Evolutionary conservation across 2,797 vertebrate species (phyloP), one percentile per base, ranked within the genome.

Genomic region (Columba guinea): DNA sequence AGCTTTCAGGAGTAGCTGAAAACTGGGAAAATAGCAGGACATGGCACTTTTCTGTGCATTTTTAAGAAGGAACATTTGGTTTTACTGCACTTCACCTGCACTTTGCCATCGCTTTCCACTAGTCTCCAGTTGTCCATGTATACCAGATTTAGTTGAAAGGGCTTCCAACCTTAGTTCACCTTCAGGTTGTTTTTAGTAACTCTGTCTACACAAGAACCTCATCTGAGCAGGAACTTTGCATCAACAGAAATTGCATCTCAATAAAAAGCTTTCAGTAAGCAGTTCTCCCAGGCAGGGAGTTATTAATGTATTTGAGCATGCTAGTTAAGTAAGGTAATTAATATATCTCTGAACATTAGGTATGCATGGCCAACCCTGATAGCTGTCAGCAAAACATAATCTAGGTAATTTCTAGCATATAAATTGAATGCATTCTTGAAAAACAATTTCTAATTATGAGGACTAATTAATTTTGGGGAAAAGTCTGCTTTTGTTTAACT

Each of bases 321-420:
- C 69, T 95, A 89, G 27, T 93, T 96, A 96, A 94, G 48, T 87
- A 90, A 89, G 65, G 73, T 95, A 97, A 97, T 97, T 97, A 97
- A 97, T 95, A 93, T 90, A 95, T 96, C 94, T 96, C 76, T 96
- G 77, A 95, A 69, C 68, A 96, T 96, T 97, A 97, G 93, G 65
- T 97, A 95, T 96, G 94, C 89, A 81, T 93, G 87, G 68, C 86
- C 91, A 87, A 91, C 51, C 73, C 86, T 82, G 85, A 96, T 93
- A 71, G 81, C 80, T 97, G 86, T 97, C 94, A 96, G 81, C 85
- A 94, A 97, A 97, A 83, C 65, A 89, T 85, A 96, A 96, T 89
- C 34, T 94, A 89, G 91, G 78, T 93, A 90, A 86, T 82, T 95
- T 89, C 73, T 84, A 94, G 55, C 63, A 92, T 60, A 93, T 88